Evolutionary conservation across 2,888 invertebrate genomes (phyloP).

Genomic region (Lithophane ornitopus): DNA sequence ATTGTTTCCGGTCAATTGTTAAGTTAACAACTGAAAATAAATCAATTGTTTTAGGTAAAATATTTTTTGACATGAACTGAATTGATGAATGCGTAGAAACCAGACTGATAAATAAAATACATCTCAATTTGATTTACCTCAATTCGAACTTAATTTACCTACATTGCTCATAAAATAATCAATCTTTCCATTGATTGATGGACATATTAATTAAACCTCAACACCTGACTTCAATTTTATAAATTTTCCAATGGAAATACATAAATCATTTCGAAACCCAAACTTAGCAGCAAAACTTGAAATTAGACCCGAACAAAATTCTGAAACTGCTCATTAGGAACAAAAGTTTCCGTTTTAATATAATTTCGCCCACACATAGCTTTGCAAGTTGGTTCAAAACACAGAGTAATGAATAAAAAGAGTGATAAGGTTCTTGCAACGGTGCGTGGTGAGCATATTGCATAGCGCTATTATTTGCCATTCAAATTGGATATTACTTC

Average conservation of each 20-base stretch:
- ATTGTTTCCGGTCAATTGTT: not conserved
- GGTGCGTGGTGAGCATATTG: no score
- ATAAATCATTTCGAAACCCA: constrained; percentile 54
- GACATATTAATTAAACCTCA: constrained; percentile 34
- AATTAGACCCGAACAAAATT: constrained; percentile 56
- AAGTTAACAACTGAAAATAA: not conserved
- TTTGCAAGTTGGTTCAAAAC: constrained; percentile 23
- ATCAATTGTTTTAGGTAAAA: not conserved
- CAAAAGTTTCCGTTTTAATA: constrained; percentile 53
- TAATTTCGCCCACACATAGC: constrained; percentile 58
- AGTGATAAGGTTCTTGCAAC: constrained; percentile 6
- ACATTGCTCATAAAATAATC: constrained; percentile 21
- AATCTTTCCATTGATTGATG: constrained; percentile 45
- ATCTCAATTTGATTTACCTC: constrained; percentile 5
- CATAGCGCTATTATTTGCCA: no score
- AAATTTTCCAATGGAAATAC: constrained; percentile 29
- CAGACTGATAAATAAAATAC: not conserved
- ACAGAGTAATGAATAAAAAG: constrained; percentile 20
- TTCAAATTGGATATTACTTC: no score
- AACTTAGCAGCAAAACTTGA: constrained; percentile 50
- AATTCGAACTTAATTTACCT: constrained; percentile 16
- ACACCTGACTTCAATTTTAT: constrained; percentile 37
- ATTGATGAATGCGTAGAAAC: not conserved
- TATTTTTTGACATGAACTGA: not conserved
- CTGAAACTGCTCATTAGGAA: constrained; percentile 59